Evolutionary conservation across 2,113 vertebrate species (phyloP).

Genomic region (Lepisosteus oculatus): DNA sequence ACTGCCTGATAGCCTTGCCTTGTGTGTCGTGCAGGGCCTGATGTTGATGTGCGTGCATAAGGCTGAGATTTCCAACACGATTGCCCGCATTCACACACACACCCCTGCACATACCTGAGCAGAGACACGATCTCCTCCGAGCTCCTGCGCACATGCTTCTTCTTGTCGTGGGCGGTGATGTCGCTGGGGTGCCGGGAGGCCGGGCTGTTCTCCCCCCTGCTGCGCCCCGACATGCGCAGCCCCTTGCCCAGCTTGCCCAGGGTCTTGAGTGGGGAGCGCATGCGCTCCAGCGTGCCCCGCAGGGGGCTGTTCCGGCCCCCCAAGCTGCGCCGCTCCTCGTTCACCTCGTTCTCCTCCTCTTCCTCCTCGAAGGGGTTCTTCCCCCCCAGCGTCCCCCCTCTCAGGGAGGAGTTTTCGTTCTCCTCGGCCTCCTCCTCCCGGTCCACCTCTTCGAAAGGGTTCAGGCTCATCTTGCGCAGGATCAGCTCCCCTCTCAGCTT

Average conservation of each 20-base stretch:
- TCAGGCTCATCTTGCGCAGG: conserved; percentile 69
- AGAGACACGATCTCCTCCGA: conserved; percentile 78
- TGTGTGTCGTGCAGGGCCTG: no score
- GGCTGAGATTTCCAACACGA: no score
- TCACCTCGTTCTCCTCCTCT: conserved; percentile 69
- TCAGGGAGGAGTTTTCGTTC: conserved; percentile 55
- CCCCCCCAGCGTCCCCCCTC: conserved; percentile 55
- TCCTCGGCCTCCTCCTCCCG: conserved; percentile 48
- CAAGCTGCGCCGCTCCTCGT: conserved; percentile 57
- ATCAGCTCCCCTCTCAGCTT: conserved; percentile 61
- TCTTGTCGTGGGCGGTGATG: conserved; percentile 58
- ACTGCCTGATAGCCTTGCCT: no score
- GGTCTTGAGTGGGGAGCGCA: conserved; percentile 76
- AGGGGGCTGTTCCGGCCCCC: conserved; percentile 51
- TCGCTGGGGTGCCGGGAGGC: conserved; percentile 55
- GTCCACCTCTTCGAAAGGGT: conserved; percentile 63
- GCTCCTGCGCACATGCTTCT: conserved; percentile 62
- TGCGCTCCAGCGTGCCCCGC: conserved; percentile 74
- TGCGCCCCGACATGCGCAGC: conserved; percentile 51
- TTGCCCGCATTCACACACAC: no score
- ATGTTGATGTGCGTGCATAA: no score
- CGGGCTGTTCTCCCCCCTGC: conserved; percentile 48
- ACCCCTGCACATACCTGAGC: conserved; percentile 49
- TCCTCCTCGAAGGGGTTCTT: conserved; percentile 71
- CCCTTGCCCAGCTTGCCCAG: conserved; percentile 66